Conservation (phyloP, 1,140 invertebrate species). For the Drosophila trapezifrons region DNA sequence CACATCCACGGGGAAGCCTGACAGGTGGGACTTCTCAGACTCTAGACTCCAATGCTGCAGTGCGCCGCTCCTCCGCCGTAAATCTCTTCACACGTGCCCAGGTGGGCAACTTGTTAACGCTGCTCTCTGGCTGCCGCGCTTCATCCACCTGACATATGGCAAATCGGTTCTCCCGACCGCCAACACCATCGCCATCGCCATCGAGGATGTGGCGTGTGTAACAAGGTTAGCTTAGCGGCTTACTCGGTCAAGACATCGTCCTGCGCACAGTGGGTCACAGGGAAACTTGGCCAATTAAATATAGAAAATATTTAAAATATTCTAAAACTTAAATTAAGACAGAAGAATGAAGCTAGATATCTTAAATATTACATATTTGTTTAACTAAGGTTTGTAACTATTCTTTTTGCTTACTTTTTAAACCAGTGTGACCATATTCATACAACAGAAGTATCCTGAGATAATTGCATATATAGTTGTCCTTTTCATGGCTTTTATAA, state of each 20-base stretch:
- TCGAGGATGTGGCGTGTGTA: constrained; percentile 50
- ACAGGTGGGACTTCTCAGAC: constrained; percentile 35
- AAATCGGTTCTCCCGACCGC: constrained; percentile 49
- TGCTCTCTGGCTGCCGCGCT: constrained; percentile 21
- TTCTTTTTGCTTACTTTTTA: no score
- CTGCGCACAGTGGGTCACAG: neutral
- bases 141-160: constrained; percentile 56
- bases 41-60: neutral
- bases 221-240: constrained; percentile 70
- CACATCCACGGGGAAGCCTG: constrained; percentile 29
- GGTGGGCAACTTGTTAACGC: constrained; percentile 71
- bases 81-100: constrained; percentile 69
- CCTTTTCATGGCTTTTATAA: no score
- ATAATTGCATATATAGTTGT: no score
- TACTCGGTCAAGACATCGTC: constrained; percentile 61
- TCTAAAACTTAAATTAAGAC: no score
- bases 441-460: no score
- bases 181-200: constrained; percentile 18
- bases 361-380: no score
- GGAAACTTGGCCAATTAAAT: accelerated
- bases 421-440: no score
- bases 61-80: constrained; percentile 12
- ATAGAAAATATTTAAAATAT: neutral
- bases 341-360: no score
- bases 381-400: no score